These are phyloP conservation scores for Nothocercus nigrocapillus DNA, from an alignment of 2,113 vertebrate genomes.

Conservation along the genomic window DNA sequence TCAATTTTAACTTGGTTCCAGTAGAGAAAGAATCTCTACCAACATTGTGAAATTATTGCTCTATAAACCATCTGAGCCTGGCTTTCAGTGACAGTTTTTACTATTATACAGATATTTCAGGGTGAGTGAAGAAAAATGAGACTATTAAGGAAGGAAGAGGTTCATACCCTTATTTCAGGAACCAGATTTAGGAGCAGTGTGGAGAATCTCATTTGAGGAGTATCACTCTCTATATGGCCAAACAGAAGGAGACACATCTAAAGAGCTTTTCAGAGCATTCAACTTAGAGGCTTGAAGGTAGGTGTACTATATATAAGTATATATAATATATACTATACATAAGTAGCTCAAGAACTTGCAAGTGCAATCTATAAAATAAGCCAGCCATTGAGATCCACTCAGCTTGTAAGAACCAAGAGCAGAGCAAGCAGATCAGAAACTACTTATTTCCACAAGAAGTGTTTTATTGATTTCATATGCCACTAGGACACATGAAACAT, in stretches of 20 bases:
- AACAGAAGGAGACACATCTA: background rate
- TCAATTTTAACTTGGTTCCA: background rate
- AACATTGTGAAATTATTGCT: background rate
- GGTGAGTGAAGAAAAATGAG: background rate
- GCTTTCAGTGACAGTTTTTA: background rate
- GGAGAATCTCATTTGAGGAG: background rate
- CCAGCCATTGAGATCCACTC: background rate
- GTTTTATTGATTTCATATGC: background rate
- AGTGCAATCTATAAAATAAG: background rate
- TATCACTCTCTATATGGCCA: background rate
- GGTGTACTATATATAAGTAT: background rate
- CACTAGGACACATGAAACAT: background rate
- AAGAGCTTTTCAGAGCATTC: background rate
- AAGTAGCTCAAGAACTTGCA: background rate
- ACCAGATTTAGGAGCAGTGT: background rate
- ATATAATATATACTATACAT: background rate
- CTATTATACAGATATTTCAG: background rate
- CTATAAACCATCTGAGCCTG: background rate
- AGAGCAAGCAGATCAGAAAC: background rate
- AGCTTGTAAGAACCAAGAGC: background rate
- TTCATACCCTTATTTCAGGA: background rate
- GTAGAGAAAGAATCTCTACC: background rate
- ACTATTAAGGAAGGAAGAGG: background rate
- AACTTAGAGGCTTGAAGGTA: background rate
- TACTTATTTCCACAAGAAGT: background rate